These are phyloP conservation scores for Trichogramma pretiosum DNA, from an alignment of 1,140 invertebrate genomes.

Conservation along the genomic window DNA sequence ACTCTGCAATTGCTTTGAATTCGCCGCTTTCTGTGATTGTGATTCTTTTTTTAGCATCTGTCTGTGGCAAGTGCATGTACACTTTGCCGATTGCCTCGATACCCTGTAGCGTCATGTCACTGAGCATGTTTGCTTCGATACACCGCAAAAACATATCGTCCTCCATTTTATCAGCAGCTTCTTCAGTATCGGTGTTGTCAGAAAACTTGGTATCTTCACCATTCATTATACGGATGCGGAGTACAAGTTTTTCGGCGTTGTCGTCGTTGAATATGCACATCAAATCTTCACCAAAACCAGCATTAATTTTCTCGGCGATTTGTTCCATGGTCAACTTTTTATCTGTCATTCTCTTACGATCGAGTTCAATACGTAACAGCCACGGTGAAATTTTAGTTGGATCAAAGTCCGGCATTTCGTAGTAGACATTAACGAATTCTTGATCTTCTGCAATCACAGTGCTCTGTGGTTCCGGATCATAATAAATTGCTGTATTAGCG, in stretches of 20 bases:
- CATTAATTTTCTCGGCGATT: conserved; percentile 98
- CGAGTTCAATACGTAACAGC: conserved; percentile 94
- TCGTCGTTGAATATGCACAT: conserved; percentile 99
- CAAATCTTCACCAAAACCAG: conserved; percentile 97
- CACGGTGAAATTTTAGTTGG: conserved; percentile 95
- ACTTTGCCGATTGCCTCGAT: conserved; percentile 90
- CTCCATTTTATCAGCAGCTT: conserved; percentile 98
- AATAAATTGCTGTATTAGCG: conserved; percentile 98
- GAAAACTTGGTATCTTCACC: conserved; percentile 88
- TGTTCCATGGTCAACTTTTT: conserved; percentile 99
- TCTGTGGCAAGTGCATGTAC: conserved; percentile 99
- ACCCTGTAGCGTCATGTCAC: conserved; percentile 88
- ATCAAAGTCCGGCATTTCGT: conserved; percentile 99
- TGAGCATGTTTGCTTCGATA: conserved; percentile 98
- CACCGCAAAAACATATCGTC: conserved; percentile 98
- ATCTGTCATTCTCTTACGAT: conserved; percentile 98
- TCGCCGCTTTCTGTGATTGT: conserved; percentile 96
- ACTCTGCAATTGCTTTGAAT: conserved; percentile 96
- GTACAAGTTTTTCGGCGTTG: conserved; percentile 96
- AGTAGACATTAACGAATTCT: conserved; percentile 99
- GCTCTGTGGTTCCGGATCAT: conserved; percentile 97
- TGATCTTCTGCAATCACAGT: conserved; percentile 98
- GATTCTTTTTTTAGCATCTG: conserved; percentile 96
- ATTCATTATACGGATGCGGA: conserved; percentile 98
- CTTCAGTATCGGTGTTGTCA: conserved; percentile 60